Conservation (phyloP, 2,888 invertebrate species). For the Tiliacea citrago region DNA sequence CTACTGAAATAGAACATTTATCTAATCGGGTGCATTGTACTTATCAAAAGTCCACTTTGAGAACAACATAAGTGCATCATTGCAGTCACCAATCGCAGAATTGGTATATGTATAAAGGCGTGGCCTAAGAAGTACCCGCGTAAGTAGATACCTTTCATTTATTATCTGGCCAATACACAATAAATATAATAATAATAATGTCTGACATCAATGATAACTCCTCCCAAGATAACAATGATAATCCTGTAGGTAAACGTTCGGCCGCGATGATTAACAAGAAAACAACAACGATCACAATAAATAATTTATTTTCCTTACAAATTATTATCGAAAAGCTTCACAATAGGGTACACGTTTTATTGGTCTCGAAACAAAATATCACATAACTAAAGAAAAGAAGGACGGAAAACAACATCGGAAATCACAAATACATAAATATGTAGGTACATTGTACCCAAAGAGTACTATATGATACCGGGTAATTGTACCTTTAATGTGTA, state of each 20-base stretch:
- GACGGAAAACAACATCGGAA: slow-evolving; percentile 38
- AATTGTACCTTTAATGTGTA: too few species aligned
- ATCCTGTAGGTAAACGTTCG: not conserved
- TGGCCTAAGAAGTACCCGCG: not conserved
- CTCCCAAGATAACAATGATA: slow-evolving; percentile 17
- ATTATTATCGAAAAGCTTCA: slow-evolving; percentile 27
- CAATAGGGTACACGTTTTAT: not conserved
- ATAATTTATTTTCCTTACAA: slow-evolving; percentile 49
- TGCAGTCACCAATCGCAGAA: slow-evolving; percentile 7
- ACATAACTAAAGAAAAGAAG: slow-evolving; percentile 10
- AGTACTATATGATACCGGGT: too few species aligned
- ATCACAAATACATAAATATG: slow-evolving; percentile 23
- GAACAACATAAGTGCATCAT: not conserved
- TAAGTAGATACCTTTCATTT: not conserved
- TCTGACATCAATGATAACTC: slow-evolving; percentile 10
- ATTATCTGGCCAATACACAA: not conserved
- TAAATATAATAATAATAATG: slow-evolving; percentile 3
- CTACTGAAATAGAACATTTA: not conserved
- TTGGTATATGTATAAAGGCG: not conserved
- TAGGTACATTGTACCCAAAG: not conserved
- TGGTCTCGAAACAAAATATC: slow-evolving; percentile 22
- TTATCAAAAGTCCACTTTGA: slow-evolving; percentile 4
- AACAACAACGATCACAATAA: slow-evolving; percentile 38
- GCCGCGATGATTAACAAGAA: not conserved
- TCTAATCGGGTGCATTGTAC: not conserved